A percentile compares a stretch with the other conserved stretches of the same genome.
phyloP scores from a whole-genome alignment of 1,140 invertebrate genomes.

The Drosophila subpulchrella region DNA sequence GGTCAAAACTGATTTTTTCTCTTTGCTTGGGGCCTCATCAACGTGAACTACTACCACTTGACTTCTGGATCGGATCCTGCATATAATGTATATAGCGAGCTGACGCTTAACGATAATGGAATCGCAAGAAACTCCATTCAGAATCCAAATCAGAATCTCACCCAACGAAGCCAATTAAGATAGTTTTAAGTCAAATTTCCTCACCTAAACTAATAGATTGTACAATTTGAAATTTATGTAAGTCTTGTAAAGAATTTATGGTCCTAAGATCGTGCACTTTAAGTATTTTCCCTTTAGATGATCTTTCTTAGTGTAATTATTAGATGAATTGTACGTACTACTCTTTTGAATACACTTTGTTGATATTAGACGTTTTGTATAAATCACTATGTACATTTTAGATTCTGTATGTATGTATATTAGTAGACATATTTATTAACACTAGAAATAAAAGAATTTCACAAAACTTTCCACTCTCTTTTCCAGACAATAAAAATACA shows the following conservation, averaged over 20 bases:
- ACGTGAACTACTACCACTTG: slow-evolving; percentile 24
- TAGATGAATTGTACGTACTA: slow-evolving; percentile 35
- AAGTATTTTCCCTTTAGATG: slow-evolving; percentile 24
- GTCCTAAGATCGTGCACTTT: slow-evolving; percentile 15
- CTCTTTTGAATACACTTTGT: slow-evolving; percentile 20
- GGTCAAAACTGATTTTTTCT: slow-evolving; percentile 45
- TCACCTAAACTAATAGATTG: slow-evolving; percentile 2
- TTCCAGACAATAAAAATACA: slow-evolving; percentile 40
- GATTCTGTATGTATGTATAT: slow-evolving; percentile 15
- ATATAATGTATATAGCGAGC: slow-evolving; percentile 56
- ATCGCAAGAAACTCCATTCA: slow-evolving; percentile 60
- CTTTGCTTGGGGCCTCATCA: slow-evolving; percentile 33
- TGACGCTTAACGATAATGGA: slow-evolving; percentile 79
- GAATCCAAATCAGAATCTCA: slow-evolving; percentile 49
- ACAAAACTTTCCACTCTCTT: slow-evolving; percentile 1
- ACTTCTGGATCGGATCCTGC: slow-evolving; percentile 47
- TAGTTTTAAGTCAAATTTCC: slow-evolving; percentile 19
- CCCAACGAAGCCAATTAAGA: slow-evolving; percentile 50
- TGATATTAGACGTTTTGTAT: slow-evolving; percentile 40
- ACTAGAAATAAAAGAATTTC: slow-evolving; percentile 42
- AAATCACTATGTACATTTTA: slow-evolving; percentile 31
- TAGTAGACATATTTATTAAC: slow-evolving; percentile 45
- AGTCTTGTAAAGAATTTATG: slow-evolving; percentile 28
- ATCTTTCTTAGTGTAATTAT: slow-evolving; percentile 31
- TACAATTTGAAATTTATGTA: slow-evolving; percentile 9